Conservation (phyloP, 2,797 vertebrate genomes). For the Cheracebus regulus region DNA sequence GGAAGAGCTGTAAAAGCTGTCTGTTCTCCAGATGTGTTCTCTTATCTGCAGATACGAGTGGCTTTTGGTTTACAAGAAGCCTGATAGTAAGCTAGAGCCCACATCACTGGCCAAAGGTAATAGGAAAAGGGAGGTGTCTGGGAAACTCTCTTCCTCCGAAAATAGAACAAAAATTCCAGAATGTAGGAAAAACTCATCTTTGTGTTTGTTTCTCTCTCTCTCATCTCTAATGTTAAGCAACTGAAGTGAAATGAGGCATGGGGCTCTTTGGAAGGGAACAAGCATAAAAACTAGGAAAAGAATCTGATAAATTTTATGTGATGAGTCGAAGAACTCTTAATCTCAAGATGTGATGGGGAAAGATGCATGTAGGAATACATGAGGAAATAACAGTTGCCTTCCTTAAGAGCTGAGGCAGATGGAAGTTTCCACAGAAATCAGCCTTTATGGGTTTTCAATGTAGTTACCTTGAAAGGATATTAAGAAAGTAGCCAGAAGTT, state of each 20-base stretch:
- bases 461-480: constrained; percentile 59
- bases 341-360: constrained; percentile 69
- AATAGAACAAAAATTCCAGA: neutral
- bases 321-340: constrained; percentile 72
- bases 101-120: accelerated
- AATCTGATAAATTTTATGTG: constrained; percentile 54
- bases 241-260: constrained; percentile 66
- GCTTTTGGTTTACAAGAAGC: neutral
- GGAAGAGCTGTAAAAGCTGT: neutral
- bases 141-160: neutral
- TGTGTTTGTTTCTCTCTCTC: constrained; percentile 30
- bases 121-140: neutral
- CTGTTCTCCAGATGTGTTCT: neutral
- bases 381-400: constrained; percentile 67
- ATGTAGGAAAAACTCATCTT: neutral
- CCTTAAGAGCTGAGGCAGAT: constrained; percentile 51
- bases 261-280: constrained; percentile 61
- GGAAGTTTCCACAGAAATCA: constrained; percentile 47
- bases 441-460: constrained; percentile 63
- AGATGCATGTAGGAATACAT: constrained; percentile 48
- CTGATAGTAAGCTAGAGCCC: neutral
- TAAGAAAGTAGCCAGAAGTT: constrained; percentile 36
- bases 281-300: constrained; percentile 76
- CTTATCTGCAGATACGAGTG: neutral
- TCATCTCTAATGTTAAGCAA: constrained; percentile 65